Evolutionary conservation across 2,113 vertebrate genomes (phyloP), one percentile per base, ranked within the genome.

Genomic region (Tyrannus savana): DNA sequence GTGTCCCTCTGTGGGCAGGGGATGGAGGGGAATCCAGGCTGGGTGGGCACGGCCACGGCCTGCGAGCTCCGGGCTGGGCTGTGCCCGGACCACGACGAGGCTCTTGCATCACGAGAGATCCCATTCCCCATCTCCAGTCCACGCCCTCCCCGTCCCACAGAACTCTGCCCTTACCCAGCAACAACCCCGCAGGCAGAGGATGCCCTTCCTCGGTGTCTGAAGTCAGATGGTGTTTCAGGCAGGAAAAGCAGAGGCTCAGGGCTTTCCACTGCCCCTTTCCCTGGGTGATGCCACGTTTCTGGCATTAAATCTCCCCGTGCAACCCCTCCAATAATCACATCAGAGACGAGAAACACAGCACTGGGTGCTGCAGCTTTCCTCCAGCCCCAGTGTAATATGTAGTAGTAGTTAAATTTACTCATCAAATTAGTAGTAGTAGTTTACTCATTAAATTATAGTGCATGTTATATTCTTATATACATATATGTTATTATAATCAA

Each of bases 381-480:
- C 10, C 0, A 0, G 5, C 17, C 0, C 5, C 35, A 30, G 35
- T 37, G 35, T 37, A 37, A 37, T 37, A 37, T 8, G 35, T 37
- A 37, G 35, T 37, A 37, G 35, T 37, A 37, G 35, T 37, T 37
- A 37, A 37, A 37, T 37, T 37, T 37, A 37, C 35, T 37, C 35
- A 37, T 37, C 35, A 37, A 37, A 37, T 37, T 37, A 37, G 35
- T 37, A 37, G 35, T 37, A 37, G 35, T 37, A 37, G 35, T 37
- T 37, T 37, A 37, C 35, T 37, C 35, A 37, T 37, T 37, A 37
- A 37, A 37, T 37, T 37, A 37, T 37, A 37, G 35, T 37, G 35
- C 35, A 37, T 37, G 35, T 37, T 37, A 37, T 37, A 37, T 37
- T 37, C 35, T 37, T 37, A n/a, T n/a, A n/a, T n/a, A n/a, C n/a